These are phyloP conservation scores for Crenichthys baileyi DNA, from an alignment of 2,797 vertebrate species.

Conservation along the genomic window DNA sequence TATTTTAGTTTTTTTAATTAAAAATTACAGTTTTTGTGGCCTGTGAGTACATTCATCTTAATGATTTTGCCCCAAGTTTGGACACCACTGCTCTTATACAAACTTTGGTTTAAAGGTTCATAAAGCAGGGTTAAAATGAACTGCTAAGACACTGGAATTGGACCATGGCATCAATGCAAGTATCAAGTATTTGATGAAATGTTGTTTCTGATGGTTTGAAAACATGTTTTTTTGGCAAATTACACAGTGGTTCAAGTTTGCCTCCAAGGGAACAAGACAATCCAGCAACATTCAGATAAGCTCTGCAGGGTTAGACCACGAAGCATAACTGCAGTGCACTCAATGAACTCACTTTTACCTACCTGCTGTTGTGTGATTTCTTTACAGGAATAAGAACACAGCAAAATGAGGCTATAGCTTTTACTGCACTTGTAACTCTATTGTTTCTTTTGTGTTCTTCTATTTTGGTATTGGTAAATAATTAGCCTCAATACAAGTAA, in stretches of 20 bases:
- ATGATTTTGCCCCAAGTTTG: background rate
- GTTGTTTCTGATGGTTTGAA: background rate
- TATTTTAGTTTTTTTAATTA: background rate
- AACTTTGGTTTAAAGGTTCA: background rate
- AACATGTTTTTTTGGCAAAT: background rate
- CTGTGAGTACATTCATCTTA: background rate
- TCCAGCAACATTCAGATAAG: background rate
- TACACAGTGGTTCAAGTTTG: background rate
- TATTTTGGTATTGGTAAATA: background rate
- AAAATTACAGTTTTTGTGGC: background rate
- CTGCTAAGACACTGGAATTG: background rate
- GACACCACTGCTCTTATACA: too few relatives aligned
- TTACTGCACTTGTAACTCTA: background rate
- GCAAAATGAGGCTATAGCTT: background rate
- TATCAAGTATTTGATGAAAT: background rate
- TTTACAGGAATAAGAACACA: constrained; percentile 2
- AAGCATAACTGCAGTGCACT: background rate
- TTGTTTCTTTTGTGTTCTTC: background rate
- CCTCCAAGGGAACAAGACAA: background rate
- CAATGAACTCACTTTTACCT: background rate
- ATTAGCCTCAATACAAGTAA: background rate
- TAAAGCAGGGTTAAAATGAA: background rate
- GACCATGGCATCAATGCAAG: background rate
- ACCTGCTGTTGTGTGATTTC: background rate
- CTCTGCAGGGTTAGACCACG: background rate